Evolutionary conservation across 2,797 vertebrate genomes (phyloP), one percentile per base, ranked within the genome.

Genomic region (Helarctos malayanus): DNA sequence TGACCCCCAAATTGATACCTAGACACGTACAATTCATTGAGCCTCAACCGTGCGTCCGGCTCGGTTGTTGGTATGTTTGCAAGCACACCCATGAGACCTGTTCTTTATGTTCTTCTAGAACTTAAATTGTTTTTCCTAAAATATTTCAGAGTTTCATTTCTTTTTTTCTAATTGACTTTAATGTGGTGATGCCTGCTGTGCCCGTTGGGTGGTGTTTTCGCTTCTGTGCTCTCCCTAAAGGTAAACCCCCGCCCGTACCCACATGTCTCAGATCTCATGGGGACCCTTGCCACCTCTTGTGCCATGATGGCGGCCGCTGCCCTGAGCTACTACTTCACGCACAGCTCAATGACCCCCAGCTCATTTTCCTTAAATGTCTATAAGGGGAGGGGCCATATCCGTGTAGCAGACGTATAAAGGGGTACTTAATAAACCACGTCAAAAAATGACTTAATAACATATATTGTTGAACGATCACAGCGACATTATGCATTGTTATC

Each of bases 71-170:
- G 21, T 71, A 35, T 16, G 1, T 79, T 65, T 86, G 59, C 9
- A 71, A 49, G 45, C 32, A 81, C 1, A 73, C 10, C 27, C 15
- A 14, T 21, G 82, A 81, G 52, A 59, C 87, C 21, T 32, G 2
- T 71, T 95, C 56, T 83, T 54, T 75, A 41, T 69, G 56, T 84
- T 92, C 41, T 87, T 94, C 86, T 95, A 47, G 25, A 86, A 73
- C 59, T 81, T 76, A 79, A 56, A 54, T 54, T 38, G 41, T 83
- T 78, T 83, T 54, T 76, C 92, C 63, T 56, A 69, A 95, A 89
- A 61, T 13, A 41, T 61, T 85, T 91, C 52, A 69, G 54, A 12
- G 21, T 73, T 61, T 93, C 12, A 65, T 82, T 83, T 35, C 57
- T 52, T 96, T 84, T 73, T 57, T 65, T 59, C 45, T 78, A 75